Evolutionary conservation across 2,888 invertebrate species (phyloP).

Genomic region (Abrostola tripartita): DNA sequence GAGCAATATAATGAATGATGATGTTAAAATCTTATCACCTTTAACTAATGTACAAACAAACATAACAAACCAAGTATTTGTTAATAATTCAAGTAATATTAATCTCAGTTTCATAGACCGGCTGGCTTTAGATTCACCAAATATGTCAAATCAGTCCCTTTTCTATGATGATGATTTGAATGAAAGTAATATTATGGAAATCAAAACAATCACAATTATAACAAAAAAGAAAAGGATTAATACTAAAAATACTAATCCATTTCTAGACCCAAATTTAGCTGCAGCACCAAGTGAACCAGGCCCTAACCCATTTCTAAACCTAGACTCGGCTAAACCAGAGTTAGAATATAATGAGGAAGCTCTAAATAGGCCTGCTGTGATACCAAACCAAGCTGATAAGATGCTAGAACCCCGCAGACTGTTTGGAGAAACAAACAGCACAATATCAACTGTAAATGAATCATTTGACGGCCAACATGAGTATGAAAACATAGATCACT

Average conservation of each 20-base stretch:
- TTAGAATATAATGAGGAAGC: slow-evolving; percentile 73
- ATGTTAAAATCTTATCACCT: slow-evolving; percentile 55
- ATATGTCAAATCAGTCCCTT: slow-evolving; percentile 77
- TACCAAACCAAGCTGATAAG: slow-evolving; percentile 49
- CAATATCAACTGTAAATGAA: slow-evolving; percentile 82
- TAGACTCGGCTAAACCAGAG: slow-evolving; percentile 61
- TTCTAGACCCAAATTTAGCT: slow-evolving; percentile 75
- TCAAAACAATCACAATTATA: slow-evolving; percentile 85
- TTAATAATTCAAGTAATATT: slow-evolving; percentile 76
- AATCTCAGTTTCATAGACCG: slow-evolving; percentile 85
- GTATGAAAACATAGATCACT: slow-evolving; percentile 81
- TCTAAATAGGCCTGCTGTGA: slow-evolving; percentile 56
- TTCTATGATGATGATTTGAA: slow-evolving; percentile 85
- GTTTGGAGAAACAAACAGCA: slow-evolving; percentile 81
- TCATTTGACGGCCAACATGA: slow-evolving; percentile 71
- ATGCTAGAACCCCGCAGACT: slow-evolving; percentile 75
- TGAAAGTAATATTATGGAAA: slow-evolving; percentile 87
- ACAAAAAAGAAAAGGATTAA: slow-evolving; percentile 78
- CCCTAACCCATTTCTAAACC: slow-evolving; percentile 76
- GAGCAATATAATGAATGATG: slow-evolving; percentile 43
- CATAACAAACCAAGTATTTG: slow-evolving; percentile 75
- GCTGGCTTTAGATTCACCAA: slow-evolving; percentile 80
- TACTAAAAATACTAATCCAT: slow-evolving; percentile 82
- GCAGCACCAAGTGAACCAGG: slow-evolving; percentile 45
- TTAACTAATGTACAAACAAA: slow-evolving; percentile 75